Conservation (phyloP, 2,888 invertebrate species). For the Achlya flavicornis region DNA sequence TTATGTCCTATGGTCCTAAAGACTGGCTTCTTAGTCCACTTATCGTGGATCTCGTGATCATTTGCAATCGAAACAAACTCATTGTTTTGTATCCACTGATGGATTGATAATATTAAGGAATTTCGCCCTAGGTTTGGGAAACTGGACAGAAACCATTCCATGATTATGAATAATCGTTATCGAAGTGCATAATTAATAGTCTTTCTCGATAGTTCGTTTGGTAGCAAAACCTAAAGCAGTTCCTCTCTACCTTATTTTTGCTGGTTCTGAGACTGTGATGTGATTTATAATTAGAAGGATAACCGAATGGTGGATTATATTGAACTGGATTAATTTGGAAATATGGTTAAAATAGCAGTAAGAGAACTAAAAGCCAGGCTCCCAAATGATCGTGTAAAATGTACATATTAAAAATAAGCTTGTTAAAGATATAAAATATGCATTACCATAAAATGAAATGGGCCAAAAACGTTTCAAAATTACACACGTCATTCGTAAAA, state of each 20-base stretch:
- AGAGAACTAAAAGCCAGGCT: neutral
- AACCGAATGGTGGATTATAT: neutral
- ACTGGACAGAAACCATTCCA: conserved; percentile 2
- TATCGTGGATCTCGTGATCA: neutral
- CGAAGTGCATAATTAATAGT: conserved; percentile 3
- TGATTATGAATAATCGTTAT: neutral
- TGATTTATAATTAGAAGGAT: neutral
- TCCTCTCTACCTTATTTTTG: neutral
- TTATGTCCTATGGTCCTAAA: neutral
- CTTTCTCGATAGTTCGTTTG: neutral
- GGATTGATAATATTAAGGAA: neutral
- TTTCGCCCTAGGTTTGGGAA: neutral
- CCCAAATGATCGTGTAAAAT: too few relatives aligned
- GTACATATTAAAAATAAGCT: too few relatives aligned
- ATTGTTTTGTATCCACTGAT: neutral
- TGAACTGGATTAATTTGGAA: neutral
- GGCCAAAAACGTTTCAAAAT: too few relatives aligned
- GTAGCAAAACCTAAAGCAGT: conserved; percentile 1
- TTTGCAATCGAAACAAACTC: neutral
- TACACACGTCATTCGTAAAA: too few relatives aligned
- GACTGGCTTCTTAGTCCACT: too few relatives aligned
- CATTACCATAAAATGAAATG: too few relatives aligned
- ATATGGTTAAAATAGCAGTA: neutral
- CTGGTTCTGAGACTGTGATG: neutral
- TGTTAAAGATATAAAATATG: too few relatives aligned